Evolutionary conservation across 2,797 vertebrate species (phyloP), one percentile per base, ranked within the genome.

Genomic region (Brachyalestes nurse): DNA sequence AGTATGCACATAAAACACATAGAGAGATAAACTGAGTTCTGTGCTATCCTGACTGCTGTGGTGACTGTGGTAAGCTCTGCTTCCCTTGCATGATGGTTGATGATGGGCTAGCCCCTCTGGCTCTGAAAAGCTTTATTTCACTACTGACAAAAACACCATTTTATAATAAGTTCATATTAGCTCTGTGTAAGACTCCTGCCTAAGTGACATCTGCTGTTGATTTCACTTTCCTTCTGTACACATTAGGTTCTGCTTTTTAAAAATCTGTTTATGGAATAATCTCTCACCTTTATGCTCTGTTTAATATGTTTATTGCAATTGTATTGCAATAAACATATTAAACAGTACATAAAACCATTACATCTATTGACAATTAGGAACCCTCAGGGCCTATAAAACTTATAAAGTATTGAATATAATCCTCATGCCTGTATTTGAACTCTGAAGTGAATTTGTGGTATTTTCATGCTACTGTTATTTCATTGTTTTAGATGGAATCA

Each of bases 21-120:
- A 80, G 77, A 86, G 69, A 88, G 90, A 88, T 90, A 83, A 85
- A 83, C 65, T 88, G 70, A 84, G 80, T 91, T 81, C 86, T 86
- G 73, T 73, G 81, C 66, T 76, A 38, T 65, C 51, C 62, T 62
- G 34, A 45, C 55, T 64, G 60, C 72, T 83, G 75, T 64, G 16
- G 77, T 47, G 70, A 81, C 19, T 17, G 66, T 57, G 21, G 2
- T 45, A 65, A 58, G 9, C 2, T 2, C 5, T 34, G 47, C 53
- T 51, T 75, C 42, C 55, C 12, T 75, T 6, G 17, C 42, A 55
- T 60, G 69, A 72, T 23, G 77, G 62, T 79, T 55, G 10, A 69
- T 75, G 23, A 58, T 61, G 55, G 61, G 28, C 16, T 64, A 17
- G 28, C 7, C 28, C 61, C 17, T 2, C 61, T 38, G 6, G 28